phyloP scores from a whole-genome alignment of 1,140 invertebrate genomes.

The Sycobia sp. region DNA sequence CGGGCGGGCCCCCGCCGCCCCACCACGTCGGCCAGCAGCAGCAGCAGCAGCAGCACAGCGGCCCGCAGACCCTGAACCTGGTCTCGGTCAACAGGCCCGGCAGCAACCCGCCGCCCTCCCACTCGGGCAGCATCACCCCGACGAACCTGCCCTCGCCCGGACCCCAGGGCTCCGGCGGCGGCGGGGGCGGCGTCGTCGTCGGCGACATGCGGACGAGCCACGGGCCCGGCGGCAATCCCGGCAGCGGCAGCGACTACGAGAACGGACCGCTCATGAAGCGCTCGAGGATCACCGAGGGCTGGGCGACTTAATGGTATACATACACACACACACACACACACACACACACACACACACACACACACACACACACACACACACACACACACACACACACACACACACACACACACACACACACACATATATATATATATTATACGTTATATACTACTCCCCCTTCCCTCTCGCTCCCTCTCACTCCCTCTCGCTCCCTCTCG shows the following conservation, averaged over 20 bases:
- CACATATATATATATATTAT: too few relatives aligned
- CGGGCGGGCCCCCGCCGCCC: slow-evolving; percentile 43
- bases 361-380: too few relatives aligned
- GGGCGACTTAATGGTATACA: slow-evolving; percentile 76
- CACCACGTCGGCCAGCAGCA: slow-evolving; percentile 43
- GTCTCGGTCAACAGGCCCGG: slow-evolving; percentile 53
- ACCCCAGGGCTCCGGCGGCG: slow-evolving; percentile 46
- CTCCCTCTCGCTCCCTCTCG: too few relatives aligned
- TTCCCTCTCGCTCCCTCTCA: too few relatives aligned
- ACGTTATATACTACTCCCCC: too few relatives aligned
- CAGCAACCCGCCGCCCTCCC: slow-evolving; percentile 57
- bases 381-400: too few relatives aligned
- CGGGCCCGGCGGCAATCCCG: slow-evolving; percentile 60
- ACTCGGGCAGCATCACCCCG: slow-evolving; percentile 74
- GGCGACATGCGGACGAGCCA: slow-evolving; percentile 60
- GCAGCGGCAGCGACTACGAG: slow-evolving; percentile 74
- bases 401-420: too few relatives aligned
- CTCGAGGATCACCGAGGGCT: slow-evolving; percentile 79
- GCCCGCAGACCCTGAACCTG: slow-evolving; percentile 67
- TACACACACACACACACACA: too few relatives aligned
- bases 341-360: too few relatives aligned
- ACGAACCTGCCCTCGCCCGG: slow-evolving; percentile 75
- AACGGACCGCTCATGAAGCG: slow-evolving; percentile 80
- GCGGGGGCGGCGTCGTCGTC: slow-evolving; percentile 51
- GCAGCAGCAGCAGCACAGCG: slow-evolving; percentile 54